Percentiles rank a stretch among this genome's conserved stretches.
Evolutionary conservation across 1,140 invertebrate species (phyloP).

Genomic region (Calycopis cecrops): DNA sequence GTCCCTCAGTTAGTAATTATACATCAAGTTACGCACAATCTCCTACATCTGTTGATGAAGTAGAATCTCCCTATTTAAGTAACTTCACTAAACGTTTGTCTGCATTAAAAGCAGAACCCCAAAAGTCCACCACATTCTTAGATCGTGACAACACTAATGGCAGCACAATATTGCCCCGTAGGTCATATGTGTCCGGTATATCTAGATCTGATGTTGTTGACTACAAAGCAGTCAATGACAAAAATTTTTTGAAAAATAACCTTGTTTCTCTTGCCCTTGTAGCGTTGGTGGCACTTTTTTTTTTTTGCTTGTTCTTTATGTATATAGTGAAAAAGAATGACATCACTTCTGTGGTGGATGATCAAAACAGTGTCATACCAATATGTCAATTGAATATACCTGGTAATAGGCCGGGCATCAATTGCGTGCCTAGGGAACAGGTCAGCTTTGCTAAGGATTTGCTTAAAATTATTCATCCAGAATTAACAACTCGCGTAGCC

Average conservation of each 20-base stretch:
- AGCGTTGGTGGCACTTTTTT: conserved; percentile 78
- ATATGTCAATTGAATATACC: conserved; percentile 70
- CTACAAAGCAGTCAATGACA: conserved; percentile 68
- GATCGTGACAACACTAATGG: conserved; percentile 63
- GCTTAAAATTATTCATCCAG: conserved; percentile 76
- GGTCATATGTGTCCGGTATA: conserved; percentile 53
- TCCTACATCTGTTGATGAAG: conserved; percentile 57
- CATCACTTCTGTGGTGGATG: conserved; percentile 63
- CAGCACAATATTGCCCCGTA: conserved; percentile 44
- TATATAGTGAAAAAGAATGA: conserved; percentile 79
- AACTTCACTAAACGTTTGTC: conserved; percentile 80
- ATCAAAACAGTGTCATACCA: conserved; percentile 75
- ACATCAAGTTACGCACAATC: conserved; percentile 49
- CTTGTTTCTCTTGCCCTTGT: conserved; percentile 80
- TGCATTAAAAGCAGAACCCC: conserved; percentile 68
- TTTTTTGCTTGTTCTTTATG: conserved; percentile 78
- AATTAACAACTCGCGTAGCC: conserved; percentile 75
- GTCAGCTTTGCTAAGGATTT: conserved; percentile 77
- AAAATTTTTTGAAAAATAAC: conserved; percentile 76
- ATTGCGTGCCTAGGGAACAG: conserved; percentile 77
- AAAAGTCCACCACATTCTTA: conserved; percentile 42
- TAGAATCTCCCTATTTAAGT: conserved; percentile 80
- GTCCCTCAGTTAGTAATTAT: conserved; percentile 44
- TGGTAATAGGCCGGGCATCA: conserved; percentile 71
- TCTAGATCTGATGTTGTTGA: conserved; percentile 63